Percentiles rank a stretch among this genome's conserved stretches.
These are phyloP conservation scores for Cataglyphis hispanica DNA, from an alignment of 1,140 invertebrate genomes.

Conservation along the genomic window DNA sequence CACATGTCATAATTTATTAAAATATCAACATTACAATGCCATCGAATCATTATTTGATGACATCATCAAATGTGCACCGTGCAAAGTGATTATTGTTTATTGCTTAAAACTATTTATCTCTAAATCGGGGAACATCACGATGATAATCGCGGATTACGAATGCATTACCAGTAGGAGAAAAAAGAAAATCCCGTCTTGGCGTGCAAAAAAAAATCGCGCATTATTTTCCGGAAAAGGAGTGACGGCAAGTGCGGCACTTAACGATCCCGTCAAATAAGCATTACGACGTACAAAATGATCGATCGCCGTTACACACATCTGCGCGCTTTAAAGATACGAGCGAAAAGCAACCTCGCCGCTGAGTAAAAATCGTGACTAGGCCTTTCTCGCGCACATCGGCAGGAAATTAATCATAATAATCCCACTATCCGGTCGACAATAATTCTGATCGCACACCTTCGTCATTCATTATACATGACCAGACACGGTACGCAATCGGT, in stretches of 20 bases:
- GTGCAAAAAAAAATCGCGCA: conserved; percentile 17
- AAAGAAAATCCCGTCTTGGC: conserved; percentile 9
- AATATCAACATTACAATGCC: background rate
- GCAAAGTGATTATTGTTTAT: background rate
- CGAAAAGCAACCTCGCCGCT: conserved; percentile 71
- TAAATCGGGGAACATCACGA: background rate
- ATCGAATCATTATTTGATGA: conserved; percentile 32
- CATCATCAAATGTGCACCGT: background rate
- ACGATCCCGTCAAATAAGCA: conserved; percentile 65
- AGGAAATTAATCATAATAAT: conserved; percentile 86
- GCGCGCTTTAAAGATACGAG: conserved; percentile 72
- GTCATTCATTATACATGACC: conserved; percentile 73
- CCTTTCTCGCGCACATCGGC: conserved; percentile 80
- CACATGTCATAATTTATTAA: conserved; percentile 30
- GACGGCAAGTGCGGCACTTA: conserved; percentile 59
- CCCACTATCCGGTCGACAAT: conserved; percentile 69
- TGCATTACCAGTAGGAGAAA: background rate
- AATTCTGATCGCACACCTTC: conserved; percentile 69
- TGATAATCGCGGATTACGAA: background rate
- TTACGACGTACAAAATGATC: conserved; percentile 74
- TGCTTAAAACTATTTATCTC: conserved; percentile 12
- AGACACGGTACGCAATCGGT: conserved; percentile 61
- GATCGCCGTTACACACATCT: conserved; percentile 74
- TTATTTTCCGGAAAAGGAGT: conserved; percentile 44
- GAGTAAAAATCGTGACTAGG: conserved; percentile 85